Base-by-base conservation (phyloP, 2,888 invertebrate species). In the Galerucella nymphaeae region DNA sequence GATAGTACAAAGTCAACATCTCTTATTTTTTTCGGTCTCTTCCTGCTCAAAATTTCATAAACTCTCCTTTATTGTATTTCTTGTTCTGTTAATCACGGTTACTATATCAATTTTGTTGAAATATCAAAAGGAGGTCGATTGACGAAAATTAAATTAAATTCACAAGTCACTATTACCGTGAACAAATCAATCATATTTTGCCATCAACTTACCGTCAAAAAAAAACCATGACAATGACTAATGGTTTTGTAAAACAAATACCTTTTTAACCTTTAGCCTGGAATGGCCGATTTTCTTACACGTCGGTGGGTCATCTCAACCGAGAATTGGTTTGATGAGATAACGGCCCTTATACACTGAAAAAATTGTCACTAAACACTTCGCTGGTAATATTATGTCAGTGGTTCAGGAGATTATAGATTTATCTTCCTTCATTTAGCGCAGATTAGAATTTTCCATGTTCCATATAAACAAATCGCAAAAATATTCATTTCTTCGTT, bases 261-360 rank as follows among this genome's bases (percentile, higher is more conserved):
- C 55, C 57, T 70, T 57, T 63, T 70, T 70, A 70, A 70, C 70
- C 70, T 70, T 70, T 70, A 64, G 57, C 70, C 63, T 18, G 30
- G 55, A 70, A 63, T 70, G 23, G 57, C 70, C 64, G 63, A 70
- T 57, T 70, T 63, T 70, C 41, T 55, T 63, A 57, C 23, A 55
- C 30, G n/a, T 42, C 6, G 61, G 61, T 62, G n/a, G 57, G 70
- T 63, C 63, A 67, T 59, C 30, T 59, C 38, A 38, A 67, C 48
- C 59, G 41, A 41, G 30, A 59, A 67, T 67, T 67, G 59, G 50
- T 67, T 42, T 16, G 61, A 62, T 18, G 61, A 63, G 80, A 80
- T 79, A 81, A 80, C 81, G 80, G 80, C 42, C 42, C 42, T 18
- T 11, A 42, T 62, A 62, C 61, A 62, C 61, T 62, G 42, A 62